Base-by-base conservation (phyloP, 2,797 vertebrate genomes). In the Micrastur ruficollis region DNA sequence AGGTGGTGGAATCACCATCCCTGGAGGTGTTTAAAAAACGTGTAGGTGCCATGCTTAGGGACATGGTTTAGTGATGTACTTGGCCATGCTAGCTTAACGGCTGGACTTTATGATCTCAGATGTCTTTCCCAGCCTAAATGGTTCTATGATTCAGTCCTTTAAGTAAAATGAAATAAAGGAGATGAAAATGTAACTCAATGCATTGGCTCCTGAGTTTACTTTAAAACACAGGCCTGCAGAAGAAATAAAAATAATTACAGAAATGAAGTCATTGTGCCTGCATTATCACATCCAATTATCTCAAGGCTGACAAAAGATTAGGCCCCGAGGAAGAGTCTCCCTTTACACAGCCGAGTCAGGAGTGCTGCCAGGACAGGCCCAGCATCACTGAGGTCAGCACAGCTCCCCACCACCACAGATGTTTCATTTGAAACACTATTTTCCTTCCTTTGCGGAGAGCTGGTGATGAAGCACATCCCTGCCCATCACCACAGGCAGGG, bases 191-290 rank as follows among this genome's bases (percentile, higher is more conserved):
- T 26, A 44, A 40, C 3, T 40, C 63, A 9, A 5, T 2, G 42
- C 80, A 20, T 10, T 23, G 44, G 56, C 70, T 83, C 42, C 55
- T 0, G 20, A 86, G 83, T 86, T 94, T 65, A 58, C 88, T 92
- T 73, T 42, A 59, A 82, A 83, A 13, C 56, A 93, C 68, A 81
- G 71, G 36, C 46, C 65, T 66, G 61, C 46, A 44, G 89, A 59
- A 75, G 42, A 71, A 88, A 96, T 31, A 83, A 38, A 86, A 82
- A 79, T 56, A 81, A 86, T 94, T n/a, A 81, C 59, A 66, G 67
- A 65, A 82, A 82, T 32, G 29, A 90, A 93, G 81, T 49, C 76
- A 23, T 9, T 32, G 73, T 6, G 67, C 65, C 89, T 85, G 86
- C 81, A 31, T 81, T 32, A 79, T 52, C 78, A 73, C 91, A 56